Base-by-base conservation (phyloP, 2,888 invertebrate species). In the Pasiphila rectangulata region DNA sequence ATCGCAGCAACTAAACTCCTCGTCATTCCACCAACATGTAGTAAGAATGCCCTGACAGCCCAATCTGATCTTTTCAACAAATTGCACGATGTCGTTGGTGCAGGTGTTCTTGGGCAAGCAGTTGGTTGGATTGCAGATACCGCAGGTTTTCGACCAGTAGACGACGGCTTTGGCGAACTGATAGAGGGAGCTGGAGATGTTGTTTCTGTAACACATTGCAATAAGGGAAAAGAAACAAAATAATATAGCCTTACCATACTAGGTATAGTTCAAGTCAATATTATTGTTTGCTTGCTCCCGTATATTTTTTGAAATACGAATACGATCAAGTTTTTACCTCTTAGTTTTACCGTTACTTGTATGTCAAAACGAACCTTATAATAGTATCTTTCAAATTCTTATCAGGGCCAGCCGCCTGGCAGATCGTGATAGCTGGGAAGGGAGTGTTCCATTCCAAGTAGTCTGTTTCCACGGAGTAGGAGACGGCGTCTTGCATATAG, bases 391-490 rank as follows among this genome's bases (percentile, higher is more conserved):
- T 40, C 12, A 35, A 20, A 1, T 29, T 12, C 2, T 75, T 73
- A 0, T 65, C 59, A n/a, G 81, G 79, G 32, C 41, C 34, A 1
- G 58, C 51, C 1, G 78, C 74, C 57, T 92, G 91, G 58, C 92
- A 92, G 7, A 92, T 67, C 0, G 91, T 90, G 1, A 93, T 76
- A 0, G 92, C 90, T 1, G 92, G 92, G 67, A 92, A 92, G 1
- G 90, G 89, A 0, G 92, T 92, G 54, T 91, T 87, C 90, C 92
- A 92, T 49, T 90, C 79, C 51, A 92, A 60, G 62, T 91, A 92
- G 30, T 91, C 83, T 0, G 92, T 92, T 56, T 90, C 85, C 54
- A 90, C 90, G 1, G 90, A 82, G 56, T 88, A 86, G 1, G 90
- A 90, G 0, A 91, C 84, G 1, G 85, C 85, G 15, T 75, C 78